Conservation (phyloP, 1,140 invertebrate genomes). For the Nymphalis io region DNA sequence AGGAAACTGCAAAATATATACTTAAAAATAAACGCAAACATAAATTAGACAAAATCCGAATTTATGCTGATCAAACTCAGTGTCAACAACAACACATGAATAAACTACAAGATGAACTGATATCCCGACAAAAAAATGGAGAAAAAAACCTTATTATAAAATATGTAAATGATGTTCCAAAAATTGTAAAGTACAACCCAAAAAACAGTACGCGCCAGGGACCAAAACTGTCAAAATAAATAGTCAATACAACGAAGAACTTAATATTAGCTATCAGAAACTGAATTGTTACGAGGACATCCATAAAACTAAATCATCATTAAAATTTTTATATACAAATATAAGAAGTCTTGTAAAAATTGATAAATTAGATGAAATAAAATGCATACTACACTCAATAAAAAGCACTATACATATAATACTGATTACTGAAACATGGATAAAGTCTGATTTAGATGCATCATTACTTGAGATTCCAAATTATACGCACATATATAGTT, state of each 20-base stretch:
- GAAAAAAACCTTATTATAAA: conserved; percentile 31
- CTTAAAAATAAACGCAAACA: conserved; percentile 28
- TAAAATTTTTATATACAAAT: conserved; percentile 34
- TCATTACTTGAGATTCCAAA: conserved; percentile 24
- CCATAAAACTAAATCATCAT: conserved; percentile 8
- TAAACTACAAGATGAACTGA: conserved; percentile 21
- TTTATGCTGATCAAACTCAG: conserved; percentile 34
- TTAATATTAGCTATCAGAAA: conserved; percentile 15
- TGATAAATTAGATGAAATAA: conserved; percentile 34
- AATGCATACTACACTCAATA: conserved; percentile 29
- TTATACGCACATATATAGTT: conserved; percentile 31
- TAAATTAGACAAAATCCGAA: conserved; percentile 18
- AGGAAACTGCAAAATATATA: conserved; percentile 19
- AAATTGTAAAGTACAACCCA: conserved; percentile 21
- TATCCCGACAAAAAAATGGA: conserved; percentile 15
- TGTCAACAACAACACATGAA: conserved; percentile 30
- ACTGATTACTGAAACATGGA: conserved; percentile 34
- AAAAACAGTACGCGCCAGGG: conserved; percentile 5
- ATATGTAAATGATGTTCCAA: conserved; percentile 30
- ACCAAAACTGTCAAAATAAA: not conserved
- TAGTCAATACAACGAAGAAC: not conserved
- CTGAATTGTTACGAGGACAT: conserved; percentile 15
- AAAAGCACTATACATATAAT: conserved; percentile 25
- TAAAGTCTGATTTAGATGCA: conserved; percentile 28
- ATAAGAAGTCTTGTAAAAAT: conserved; percentile 25